Base-by-base conservation (phyloP, 2,113 vertebrate genomes). In the Petromus typicus region DNA sequence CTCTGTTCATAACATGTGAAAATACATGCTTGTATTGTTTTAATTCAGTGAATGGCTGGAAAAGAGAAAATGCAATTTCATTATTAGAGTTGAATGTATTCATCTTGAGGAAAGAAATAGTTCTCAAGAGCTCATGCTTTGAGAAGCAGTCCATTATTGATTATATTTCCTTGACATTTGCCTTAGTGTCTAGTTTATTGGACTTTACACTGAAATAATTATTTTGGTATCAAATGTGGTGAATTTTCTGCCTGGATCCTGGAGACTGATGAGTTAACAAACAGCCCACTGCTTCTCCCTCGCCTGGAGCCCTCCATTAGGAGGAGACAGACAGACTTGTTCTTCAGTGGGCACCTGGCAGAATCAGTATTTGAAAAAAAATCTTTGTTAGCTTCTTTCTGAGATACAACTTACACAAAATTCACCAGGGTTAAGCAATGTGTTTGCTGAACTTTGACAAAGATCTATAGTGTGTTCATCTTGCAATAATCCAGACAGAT, bases 81-180 rank as follows among this genome's bases (percentile, higher is more conserved):
- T 83, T 25, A 88, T 88, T 6, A 83, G 73, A 88, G 23, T 82
- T 88, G 67, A 76, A 81, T 87, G 30, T 64, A 17, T 95, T 83
- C 84, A 23, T 57, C 5, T 93, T 87, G 16, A 43, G 61, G 32
- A 34, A 88, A 81, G 13, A 81, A 32, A 13, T 17, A 27, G 2
- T 73, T 56, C 9, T 93, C 32, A 34, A 59, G 25, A 64, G 7
- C 34, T 82, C 61, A 23, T 12, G 45, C 91, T 92, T 80, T n/a
- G 4, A 94, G 45, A 73, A 87, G 56, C 54, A 86, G 18, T 22
- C 54, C 7, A 23, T 56, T 87, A 59, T 14, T 57, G 11, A 32
- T 73, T 30, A 71, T 66, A 17, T 87, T 95, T 79, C 23, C 45
- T 91, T 30, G 76, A 23, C 57, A 86, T 78, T 94, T 91, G 32